Percentiles rank a stretch among this genome's conserved stretches.
phyloP scores from a whole-genome alignment of 1,140 invertebrate genomes.

The Steinernema feltiae region DNA sequence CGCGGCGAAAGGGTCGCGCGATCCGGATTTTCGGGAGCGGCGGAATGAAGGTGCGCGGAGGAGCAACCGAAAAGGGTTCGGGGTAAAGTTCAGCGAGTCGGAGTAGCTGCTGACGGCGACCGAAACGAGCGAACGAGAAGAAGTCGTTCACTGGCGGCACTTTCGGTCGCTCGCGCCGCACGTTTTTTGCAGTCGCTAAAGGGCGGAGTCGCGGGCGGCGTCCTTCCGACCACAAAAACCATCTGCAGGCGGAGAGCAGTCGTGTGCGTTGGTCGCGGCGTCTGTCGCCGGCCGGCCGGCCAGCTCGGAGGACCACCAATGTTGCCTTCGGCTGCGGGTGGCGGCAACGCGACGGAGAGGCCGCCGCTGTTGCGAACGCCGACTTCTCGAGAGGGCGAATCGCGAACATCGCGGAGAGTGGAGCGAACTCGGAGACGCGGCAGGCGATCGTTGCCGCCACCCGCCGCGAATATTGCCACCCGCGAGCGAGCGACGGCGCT shows the following conservation, averaged over 20 bases:
- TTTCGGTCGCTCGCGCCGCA: slow-evolving; percentile 12
- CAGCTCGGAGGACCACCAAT: slow-evolving; percentile 7
- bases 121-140: not conserved
- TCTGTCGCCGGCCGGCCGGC: not conserved
- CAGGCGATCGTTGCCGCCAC: not conserved
- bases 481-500: not conserved
- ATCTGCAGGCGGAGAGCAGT: not conserved
- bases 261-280: not conserved
- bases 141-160: not conserved
- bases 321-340: slow-evolving; percentile 9
- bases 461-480: not conserved
- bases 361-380: not conserved
- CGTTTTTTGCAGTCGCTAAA: not conserved
- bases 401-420: not conserved
- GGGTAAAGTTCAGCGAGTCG: not conserved
- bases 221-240: not conserved
- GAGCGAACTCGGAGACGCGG: too few species aligned
- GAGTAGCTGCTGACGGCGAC: too few species aligned
- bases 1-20: not conserved
- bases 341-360: not conserved
- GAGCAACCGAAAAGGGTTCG: not conserved
- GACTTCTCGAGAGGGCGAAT: not conserved
- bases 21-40: too few species aligned
- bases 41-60: too few species aligned
- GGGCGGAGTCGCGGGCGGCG: slow-evolving; percentile 2